Evolutionary conservation across 1,140 invertebrate genomes (phyloP), one percentile per base, ranked within the genome.

Genomic region (Anastrepha obliqua): DNA sequence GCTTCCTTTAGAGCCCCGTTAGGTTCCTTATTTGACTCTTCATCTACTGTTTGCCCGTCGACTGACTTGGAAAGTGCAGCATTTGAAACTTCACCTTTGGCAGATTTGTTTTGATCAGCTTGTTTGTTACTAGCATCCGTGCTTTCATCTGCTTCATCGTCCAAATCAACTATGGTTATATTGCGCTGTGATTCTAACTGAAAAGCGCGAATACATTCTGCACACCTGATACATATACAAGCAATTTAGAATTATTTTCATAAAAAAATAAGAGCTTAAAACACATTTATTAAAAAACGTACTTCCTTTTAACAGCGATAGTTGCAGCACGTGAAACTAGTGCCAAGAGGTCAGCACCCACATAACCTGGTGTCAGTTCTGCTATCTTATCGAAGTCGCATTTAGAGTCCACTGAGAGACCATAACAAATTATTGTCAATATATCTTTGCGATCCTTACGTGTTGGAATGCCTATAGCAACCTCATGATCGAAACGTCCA

Each of bases 381-480:
- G 98, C 97, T 74, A 99, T 94, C 59, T 94, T 93, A 88, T 95
- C 93, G 89, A 96, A 95, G 92, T 97, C 95, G 89, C 98, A 95
- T 90, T 96, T 95, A 42, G 95, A 90, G 86, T 95, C 94, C 8
- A 99, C 91, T 87, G 95, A 95, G 74, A 99, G 92, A 47, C 95
- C 95, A 95, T 90, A 97, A 94, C 94, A 95, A 87, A 95, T 93
- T 55, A 98, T 96, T 90, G 95, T 93, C n/a, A 98, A 91, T 87
- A 98, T 98, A 88, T 96, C 95, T 88, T 94, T 94, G 89, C 98
- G 95, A 60, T 97, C 96, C 91, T 96, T 95, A 88, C 97, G 95
- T 91, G 98, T 96, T 0, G 99, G 99, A 90, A 99, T 98, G 86
- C 98, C 98, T 81, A 99, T 94, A 85, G 96, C 95, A 78, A 99